Percentiles rank a stretch among this genome's conserved stretches.
Conservation (phyloP, 2,888 invertebrate species). For the Synanthedon andrenaeformis region DNA sequence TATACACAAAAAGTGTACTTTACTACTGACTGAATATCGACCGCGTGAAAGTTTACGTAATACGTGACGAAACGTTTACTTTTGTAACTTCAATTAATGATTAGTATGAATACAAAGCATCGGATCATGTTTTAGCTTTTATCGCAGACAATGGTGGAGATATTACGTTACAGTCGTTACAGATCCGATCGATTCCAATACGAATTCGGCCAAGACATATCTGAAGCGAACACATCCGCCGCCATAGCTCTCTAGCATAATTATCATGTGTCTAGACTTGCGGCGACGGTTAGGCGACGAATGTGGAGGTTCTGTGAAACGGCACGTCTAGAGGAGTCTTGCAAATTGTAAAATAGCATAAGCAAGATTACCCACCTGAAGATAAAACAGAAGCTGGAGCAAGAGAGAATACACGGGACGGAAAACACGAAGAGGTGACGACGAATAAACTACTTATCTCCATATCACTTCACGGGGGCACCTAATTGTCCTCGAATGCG, state of each 20-base stretch:
- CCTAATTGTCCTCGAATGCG: constrained; percentile 52
- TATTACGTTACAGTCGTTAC: constrained; percentile 42
- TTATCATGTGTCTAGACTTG: constrained; percentile 62
- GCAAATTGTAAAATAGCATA: neutral
- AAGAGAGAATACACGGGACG: constrained; percentile 57
- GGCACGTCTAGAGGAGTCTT: constrained; percentile 6
- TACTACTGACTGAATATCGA: neutral
- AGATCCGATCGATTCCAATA: constrained; percentile 54
- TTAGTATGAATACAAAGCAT: neutral
- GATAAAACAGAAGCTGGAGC: constrained; percentile 37
- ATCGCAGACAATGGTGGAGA: constrained; percentile 27
- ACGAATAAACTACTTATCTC: constrained; percentile 55
- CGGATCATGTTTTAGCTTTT: constrained; percentile 11
- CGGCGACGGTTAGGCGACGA: constrained; percentile 54
- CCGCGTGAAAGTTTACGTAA: no score
- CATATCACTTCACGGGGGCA: constrained; percentile 60
- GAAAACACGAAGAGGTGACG: constrained; percentile 55
- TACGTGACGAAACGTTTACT: no score
- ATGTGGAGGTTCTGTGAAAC: constrained; percentile 19
- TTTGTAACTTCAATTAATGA: no score
- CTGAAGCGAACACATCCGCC: constrained; percentile 43
- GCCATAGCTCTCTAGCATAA: constrained; percentile 55
- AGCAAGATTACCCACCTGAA: constrained; percentile 39
- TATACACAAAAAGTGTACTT: neutral
- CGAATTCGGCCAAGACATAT: constrained; percentile 55